These are phyloP conservation scores for Keiferia lycopersicella DNA, from an alignment of 2,888 invertebrate species.

Conservation along the genomic window DNA sequence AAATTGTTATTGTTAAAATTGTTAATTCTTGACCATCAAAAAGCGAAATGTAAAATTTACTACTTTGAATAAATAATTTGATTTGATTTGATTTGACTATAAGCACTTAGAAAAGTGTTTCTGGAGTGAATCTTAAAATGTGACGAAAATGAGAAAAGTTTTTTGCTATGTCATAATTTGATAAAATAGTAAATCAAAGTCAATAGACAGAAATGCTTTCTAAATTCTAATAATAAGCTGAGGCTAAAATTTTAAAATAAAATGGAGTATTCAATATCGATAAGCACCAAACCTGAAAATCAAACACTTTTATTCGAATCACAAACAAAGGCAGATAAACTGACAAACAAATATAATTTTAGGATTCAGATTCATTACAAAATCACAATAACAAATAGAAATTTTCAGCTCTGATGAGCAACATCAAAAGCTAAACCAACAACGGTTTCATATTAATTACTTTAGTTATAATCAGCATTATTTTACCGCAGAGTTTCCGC, in stretches of 20 bases:
- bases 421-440: constrained; percentile 4
- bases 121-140: too few species aligned
- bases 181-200: too few species aligned
- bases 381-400: constrained; percentile 6
- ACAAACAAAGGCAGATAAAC: not conserved
- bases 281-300: not conserved
- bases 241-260: not conserved
- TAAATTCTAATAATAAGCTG: too few species aligned
- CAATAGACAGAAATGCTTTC: too few species aligned
- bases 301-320: not conserved
- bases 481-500: not conserved
- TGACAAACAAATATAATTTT: constrained; percentile 2
- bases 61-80: too few species aligned
- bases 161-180: too few species aligned
- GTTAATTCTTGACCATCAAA: too few species aligned
- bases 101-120: too few species aligned
- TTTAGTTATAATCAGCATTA: not conserved
- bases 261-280: not conserved
- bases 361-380: not conserved
- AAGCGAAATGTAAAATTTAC: too few species aligned
- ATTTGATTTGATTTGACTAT: too few species aligned
- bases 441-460: not conserved
- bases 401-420: constrained; percentile 7
- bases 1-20: too few species aligned
- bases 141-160: too few species aligned